Evolutionary conservation across 2,888 invertebrate genomes (phyloP), one percentile per base, ranked within the genome.

Genomic region (Crematogaster levior): DNA sequence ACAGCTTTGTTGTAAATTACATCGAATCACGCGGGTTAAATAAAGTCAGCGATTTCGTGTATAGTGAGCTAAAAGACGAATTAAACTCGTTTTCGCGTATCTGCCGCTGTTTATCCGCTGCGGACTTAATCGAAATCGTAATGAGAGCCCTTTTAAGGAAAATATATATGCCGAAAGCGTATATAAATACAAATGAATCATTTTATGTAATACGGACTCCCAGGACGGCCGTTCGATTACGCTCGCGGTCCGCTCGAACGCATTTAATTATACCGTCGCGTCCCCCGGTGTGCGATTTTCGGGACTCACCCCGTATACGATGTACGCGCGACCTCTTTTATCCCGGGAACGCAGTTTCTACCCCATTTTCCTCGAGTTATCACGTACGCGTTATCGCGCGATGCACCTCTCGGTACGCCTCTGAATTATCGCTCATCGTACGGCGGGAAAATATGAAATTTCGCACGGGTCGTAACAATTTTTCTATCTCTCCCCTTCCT

Each of bases 391-490:
- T 89, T 87, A 89, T 87, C 87, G 72, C 83, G 83, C 84, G 85
- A 84, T 83, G 68, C 85, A 74, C 81, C 83, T 80, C 82, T 86
- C 88, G 83, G 63, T 84, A 84, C 73, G 83, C 83, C 63, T 48
- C 82, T 85, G 81, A 89, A 89, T 89, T 88, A 89, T 89, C 89
- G 81, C 30, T 82, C 73, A 86, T 86, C 84, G 84, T 82, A 73
- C 79, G 80, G 85, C 85, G 86, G 84, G 83, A 85, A 89, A 89
- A 88, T 89, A 89, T 89, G 89, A 89, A 88, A 85, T 87, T 87
- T 89, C 81, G 85, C 84, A 80, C 88, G 81, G 53, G 75, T 77
- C 86, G 79, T 79, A 81, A 82, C 88, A 84, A 86, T 89, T 88
- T 89, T 85, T 85, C 82, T 73, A 81, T 81, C 61, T 81, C 68